A percentile compares a stretch with the other conserved stretches of the same genome.
Conservation (phyloP, 2,797 vertebrate genomes). For the Potorous gilbertii region DNA sequence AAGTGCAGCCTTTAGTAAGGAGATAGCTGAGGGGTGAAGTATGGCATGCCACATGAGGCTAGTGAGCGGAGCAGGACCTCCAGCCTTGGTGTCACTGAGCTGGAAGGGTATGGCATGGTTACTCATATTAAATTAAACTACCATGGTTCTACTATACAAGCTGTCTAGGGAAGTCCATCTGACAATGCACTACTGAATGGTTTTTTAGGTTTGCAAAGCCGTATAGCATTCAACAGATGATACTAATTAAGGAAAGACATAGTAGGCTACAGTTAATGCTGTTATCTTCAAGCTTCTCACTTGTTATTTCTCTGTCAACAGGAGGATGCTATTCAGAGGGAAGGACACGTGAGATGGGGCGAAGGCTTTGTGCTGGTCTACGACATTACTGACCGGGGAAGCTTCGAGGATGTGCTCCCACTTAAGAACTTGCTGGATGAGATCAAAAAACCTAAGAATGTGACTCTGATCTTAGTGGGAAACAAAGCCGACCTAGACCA, state of each 20-base stretch:
- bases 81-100: not conserved
- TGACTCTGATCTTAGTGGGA: slow-evolving; percentile 95
- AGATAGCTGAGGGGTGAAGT: not conserved
- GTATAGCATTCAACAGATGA: not conserved
- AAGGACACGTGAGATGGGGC: slow-evolving; percentile 96
- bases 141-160: not conserved
- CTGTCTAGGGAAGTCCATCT: not conserved
- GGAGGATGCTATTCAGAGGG: slow-evolving; percentile 95
- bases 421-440: slow-evolving; percentile 94
- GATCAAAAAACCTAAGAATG: slow-evolving; percentile 95
- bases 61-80: not conserved
- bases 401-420: slow-evolving; percentile 94
- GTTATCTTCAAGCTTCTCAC: not conserved
- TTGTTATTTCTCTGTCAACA: slow-evolving; percentile 75
- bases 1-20: not conserved
- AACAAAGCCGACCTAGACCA: slow-evolving; percentile 98
- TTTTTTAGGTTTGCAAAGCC: not conserved
- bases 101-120: not conserved
- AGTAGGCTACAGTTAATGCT: not conserved
- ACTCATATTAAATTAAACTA: not conserved
- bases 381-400: slow-evolving; percentile 96
- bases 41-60: not conserved
- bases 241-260: not conserved
- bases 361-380: slow-evolving; percentile 98
- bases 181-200: not conserved